These are phyloP conservation scores for Paedocypris micromegethes DNA, from an alignment of 2,797 vertebrate species.

Conservation along the genomic window DNA sequence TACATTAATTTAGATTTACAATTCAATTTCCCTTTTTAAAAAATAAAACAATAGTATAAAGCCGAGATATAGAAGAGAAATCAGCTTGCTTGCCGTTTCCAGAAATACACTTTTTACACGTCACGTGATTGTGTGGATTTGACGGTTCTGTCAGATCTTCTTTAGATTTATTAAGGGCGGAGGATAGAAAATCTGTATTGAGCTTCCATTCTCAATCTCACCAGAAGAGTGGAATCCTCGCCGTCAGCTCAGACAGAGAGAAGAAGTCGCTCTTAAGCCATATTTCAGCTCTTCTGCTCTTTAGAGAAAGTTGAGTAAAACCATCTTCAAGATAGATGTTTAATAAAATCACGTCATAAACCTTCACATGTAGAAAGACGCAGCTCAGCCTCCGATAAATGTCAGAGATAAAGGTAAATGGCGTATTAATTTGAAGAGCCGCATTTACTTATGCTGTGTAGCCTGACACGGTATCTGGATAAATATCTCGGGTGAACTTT, in stretches of 20 bases:
- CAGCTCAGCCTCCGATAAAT: conserved; percentile 14
- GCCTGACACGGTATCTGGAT: background rate
- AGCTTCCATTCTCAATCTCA: conserved; percentile 46
- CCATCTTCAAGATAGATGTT: conserved; percentile 43
- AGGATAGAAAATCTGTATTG: conserved; percentile 35
- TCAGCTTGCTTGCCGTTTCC: too few relatives aligned
- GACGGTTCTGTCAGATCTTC: conserved; percentile 40
- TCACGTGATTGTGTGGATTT: conserved; percentile 7
- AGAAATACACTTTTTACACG: too few relatives aligned
- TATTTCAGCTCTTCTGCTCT: conserved; percentile 48
- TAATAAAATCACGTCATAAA: conserved; percentile 50
- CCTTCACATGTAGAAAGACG: conserved; percentile 8
- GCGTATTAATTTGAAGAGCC: conserved; percentile 8
- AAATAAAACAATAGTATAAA: too few relatives aligned
- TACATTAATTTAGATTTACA: too few relatives aligned
- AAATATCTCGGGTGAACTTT: background rate
- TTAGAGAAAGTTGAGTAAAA: conserved; percentile 41
- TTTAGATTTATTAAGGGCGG: conserved; percentile 47
- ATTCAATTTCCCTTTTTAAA: too few relatives aligned
- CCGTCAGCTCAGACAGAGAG: conserved; percentile 28
- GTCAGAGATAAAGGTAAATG: background rate
- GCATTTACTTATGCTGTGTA: conserved; percentile 1
- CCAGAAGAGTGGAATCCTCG: conserved; percentile 30
- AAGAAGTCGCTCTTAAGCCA: conserved; percentile 52
- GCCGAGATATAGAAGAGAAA: too few relatives aligned